Conservation (phyloP, 2,797 vertebrate species). For the Enteromius argenteus region DNA sequence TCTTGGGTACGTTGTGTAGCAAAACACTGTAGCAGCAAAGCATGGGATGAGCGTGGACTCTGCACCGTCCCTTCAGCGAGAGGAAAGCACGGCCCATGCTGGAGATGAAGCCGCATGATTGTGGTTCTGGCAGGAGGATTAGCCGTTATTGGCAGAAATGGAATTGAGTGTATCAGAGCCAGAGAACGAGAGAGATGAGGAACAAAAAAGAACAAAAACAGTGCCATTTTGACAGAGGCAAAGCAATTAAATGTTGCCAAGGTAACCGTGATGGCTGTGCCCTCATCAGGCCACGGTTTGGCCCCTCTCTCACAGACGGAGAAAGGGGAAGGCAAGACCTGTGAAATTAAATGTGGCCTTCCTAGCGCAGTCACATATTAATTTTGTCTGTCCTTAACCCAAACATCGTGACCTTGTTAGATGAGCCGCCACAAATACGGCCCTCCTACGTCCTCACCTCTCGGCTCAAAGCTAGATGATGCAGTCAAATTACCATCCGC, state of each 20-base stretch:
- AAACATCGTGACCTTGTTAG: conserved; percentile 54
- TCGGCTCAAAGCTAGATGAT: conserved; percentile 27
- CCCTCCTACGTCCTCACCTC: conserved; percentile 20
- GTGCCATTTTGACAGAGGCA: conserved; percentile 59
- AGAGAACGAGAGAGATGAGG: conserved; percentile 31
- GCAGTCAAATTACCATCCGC: conserved; percentile 7
- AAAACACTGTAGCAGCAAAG: neutral
- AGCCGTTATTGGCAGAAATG: conserved; percentile 51
- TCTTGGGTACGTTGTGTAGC: neutral
- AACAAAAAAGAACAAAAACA: conserved; percentile 60
- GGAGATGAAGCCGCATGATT: conserved; percentile 49
- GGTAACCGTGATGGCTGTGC: conserved; percentile 60
- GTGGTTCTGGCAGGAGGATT: conserved; percentile 50
- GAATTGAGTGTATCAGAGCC: conserved; percentile 50
- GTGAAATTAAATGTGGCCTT: conserved; percentile 60
- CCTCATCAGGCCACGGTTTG: conserved; percentile 60
- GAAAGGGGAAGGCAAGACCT: conserved; percentile 57
- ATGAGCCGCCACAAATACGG: conserved; percentile 32
- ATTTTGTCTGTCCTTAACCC: conserved; percentile 53
- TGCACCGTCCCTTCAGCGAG: conserved; percentile 4
- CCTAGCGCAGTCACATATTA: conserved; percentile 54
- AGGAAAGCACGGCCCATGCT: conserved; percentile 10
- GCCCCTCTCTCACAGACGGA: conserved; percentile 50
- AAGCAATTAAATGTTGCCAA: conserved; percentile 66
- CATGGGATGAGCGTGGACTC: neutral